phyloP scores from a whole-genome alignment of 2,113 vertebrate species.

The Nettapus auritus region DNA sequence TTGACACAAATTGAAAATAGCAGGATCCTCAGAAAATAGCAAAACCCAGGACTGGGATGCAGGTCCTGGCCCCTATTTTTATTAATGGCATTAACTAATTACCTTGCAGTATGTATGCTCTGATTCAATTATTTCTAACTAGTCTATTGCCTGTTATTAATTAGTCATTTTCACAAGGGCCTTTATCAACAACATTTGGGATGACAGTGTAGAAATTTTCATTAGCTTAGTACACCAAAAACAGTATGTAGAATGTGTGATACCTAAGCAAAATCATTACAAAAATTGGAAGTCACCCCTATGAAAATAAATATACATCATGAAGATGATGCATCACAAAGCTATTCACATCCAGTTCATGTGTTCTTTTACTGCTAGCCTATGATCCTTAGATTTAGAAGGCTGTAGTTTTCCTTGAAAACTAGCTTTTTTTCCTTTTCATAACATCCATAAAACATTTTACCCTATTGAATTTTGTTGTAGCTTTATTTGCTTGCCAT shows the following conservation, averaged over 20 bases:
- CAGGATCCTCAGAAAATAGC: neutral
- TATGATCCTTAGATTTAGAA: neutral
- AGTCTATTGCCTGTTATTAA: neutral
- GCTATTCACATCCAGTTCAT: neutral
- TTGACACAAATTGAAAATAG: neutral
- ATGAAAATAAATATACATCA: neutral
- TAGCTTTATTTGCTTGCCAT: neutral
- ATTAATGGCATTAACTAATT: neutral
- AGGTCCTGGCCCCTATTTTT: neutral
- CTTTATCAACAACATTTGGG: neutral
- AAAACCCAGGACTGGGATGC: neutral
- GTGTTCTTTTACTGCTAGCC: neutral
- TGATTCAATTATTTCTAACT: neutral
- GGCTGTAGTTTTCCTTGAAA: neutral
- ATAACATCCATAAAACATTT: neutral
- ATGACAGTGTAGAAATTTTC: neutral
- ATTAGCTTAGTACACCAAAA: neutral
- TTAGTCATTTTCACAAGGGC: neutral
- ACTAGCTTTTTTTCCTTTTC: neutral
- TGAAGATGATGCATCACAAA: neutral
- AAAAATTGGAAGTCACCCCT: neutral
- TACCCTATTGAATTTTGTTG: neutral
- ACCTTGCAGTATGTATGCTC: neutral
- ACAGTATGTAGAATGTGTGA: neutral
- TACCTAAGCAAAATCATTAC: neutral